Evolutionary conservation across 1,140 invertebrate genomes (phyloP).

Genomic region (Eriocheir sinensis): DNA sequence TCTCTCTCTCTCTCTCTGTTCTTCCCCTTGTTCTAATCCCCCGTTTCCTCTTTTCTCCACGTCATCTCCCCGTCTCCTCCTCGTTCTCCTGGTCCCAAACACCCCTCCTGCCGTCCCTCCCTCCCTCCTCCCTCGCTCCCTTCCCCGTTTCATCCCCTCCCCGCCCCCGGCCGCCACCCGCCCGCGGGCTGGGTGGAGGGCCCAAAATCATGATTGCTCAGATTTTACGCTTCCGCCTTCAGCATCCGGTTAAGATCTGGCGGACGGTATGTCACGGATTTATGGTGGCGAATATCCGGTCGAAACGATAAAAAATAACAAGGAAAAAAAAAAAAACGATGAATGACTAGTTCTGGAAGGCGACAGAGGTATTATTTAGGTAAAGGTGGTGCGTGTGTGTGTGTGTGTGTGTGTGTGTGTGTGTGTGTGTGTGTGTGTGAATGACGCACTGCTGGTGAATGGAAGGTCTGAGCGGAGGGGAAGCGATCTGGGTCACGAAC

Average conservation of each 20-base stretch:
- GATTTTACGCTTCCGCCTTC: slow-evolving; percentile 72
- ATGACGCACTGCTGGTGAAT: neutral
- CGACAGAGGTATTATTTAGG: too few species aligned
- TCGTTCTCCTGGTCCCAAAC: neutral
- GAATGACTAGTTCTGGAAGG: too few species aligned
- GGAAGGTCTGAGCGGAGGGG: neutral
- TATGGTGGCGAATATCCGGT: slow-evolving; percentile 61
- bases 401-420: slow-evolving; percentile 30
- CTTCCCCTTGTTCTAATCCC: neutral
- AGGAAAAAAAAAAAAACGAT: neutral
- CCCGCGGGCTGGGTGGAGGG: slow-evolving; percentile 60
- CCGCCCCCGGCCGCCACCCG: neutral
- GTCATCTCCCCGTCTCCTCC: neutral
- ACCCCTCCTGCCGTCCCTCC: neutral
- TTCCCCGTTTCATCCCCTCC: neutral
- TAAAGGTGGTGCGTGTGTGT: slow-evolving; percentile 8
- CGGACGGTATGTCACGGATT: slow-evolving; percentile 56
- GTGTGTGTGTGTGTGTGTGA: neutral
- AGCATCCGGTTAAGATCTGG: slow-evolving; percentile 69
- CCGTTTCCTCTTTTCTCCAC: neutral
- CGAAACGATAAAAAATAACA: slow-evolving; percentile 2
- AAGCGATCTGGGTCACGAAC: neutral
- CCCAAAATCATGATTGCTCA: slow-evolving; percentile 69
- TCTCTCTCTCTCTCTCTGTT: slow-evolving; percentile 34
- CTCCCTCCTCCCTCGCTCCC: neutral